Base-by-base conservation (phyloP, 1,140 invertebrate species). In the Hylaeus volcanicus region DNA sequence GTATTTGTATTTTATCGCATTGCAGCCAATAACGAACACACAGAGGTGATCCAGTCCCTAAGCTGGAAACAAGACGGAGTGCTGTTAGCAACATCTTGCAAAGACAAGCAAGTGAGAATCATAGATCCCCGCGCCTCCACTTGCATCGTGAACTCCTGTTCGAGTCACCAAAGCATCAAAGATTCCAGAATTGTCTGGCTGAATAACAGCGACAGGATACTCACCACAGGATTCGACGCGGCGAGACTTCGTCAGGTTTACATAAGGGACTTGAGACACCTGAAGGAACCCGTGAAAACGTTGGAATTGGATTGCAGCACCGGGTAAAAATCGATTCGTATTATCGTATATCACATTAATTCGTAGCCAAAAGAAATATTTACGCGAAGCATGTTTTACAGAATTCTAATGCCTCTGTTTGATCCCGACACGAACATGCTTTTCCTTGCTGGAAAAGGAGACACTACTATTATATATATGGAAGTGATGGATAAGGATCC, bases 391-490 rank as follows among this genome's bases (percentile, higher is more conserved):
- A 78, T 79, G 65, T 89, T 85, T 90, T 93, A 51, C 86, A 96
- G 95, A 45, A 96, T 98, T 75, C 90, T 98, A 66, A 98, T 98
- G 94, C 98, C 98, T 0, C 92, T 98, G 0, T 98, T 96, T 91
- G 98, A 99, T 94, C 92, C 96, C 53, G 98, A 99, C 86, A 99
- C 98, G 39, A 97, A 97, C 83, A 98, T 99, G 98, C 94, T 99
- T 41, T 99, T 99, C 93, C 92, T 99, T 55, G 96, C 97, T 86
- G 98, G 98, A n/a, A 98, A 99, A 94, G 97, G 97, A 9, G 97
- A 98, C 89, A 97, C 96, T 0, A 97, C 97, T 0, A 97, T 98
- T 64, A 94, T 95, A 45, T 98, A 98, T 87, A 95, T 97, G 95
- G 97, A 98, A 93, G 95, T 98, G 1, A 96, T 95, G 48, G 97